These are phyloP conservation scores for Cliona cf. orientalis DNA, from an alignment of 37 sponge, comb jelly and placozoan species.

Conservation along the genomic window DNA sequence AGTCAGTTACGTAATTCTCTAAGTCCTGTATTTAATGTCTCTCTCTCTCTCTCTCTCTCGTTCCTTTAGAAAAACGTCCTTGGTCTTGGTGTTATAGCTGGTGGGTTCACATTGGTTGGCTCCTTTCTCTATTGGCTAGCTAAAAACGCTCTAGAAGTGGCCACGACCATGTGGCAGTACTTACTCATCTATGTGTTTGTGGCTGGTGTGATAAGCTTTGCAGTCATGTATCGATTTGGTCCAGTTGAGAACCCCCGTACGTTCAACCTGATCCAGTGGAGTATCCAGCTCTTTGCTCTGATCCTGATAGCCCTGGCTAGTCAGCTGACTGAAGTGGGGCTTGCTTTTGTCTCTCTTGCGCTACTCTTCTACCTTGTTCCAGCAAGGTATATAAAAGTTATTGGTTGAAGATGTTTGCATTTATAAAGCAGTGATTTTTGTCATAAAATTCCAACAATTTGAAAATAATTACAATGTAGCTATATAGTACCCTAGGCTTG, in stretches of 20 bases:
- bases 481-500: neutral
- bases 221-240: constrained; percentile 57
- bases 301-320: constrained; percentile 25
- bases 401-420: neutral
- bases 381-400: neutral
- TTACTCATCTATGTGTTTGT: constrained; percentile 38
- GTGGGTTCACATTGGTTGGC: constrained; percentile 48
- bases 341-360: constrained; percentile 2
- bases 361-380: constrained; percentile 7
- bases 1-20: neutral
- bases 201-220: constrained; percentile 72
- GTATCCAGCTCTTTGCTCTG: constrained; percentile 51
- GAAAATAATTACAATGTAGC: neutral
- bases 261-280: constrained; percentile 71
- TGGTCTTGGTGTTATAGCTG: constrained; percentile 45
- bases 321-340: constrained; percentile 13
- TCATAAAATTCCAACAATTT: neutral
- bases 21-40: neutral
- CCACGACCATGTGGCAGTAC: constrained; percentile 41
- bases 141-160: constrained; percentile 18
- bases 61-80: constrained; percentile 29
- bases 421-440: neutral
- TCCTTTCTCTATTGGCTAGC: constrained; percentile 47
- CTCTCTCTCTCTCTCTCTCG: neutral
- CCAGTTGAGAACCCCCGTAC: constrained; percentile 36